Percentiles rank a stretch among this genome's conserved stretches.
Evolutionary conservation across 2,888 invertebrate genomes (phyloP).

Genomic region (Ditula angustiorana): DNA sequence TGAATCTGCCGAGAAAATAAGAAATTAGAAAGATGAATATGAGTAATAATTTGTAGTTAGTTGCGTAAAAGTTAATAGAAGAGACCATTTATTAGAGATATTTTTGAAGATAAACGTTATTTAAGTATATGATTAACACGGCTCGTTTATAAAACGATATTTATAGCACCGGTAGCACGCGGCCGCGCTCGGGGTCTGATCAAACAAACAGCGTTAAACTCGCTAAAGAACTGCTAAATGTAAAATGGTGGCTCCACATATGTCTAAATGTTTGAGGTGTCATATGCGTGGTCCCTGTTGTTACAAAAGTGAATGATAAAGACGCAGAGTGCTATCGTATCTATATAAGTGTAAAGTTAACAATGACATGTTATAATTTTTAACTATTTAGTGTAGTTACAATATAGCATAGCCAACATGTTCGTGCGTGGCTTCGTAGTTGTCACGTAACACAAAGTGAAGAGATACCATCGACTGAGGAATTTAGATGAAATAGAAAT

Average conservation of each 20-base stretch:
- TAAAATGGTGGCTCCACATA: constrained; percentile 31
- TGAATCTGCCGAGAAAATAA: background rate
- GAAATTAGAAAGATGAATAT: constrained; percentile 18
- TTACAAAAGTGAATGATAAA: background rate
- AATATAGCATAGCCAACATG: constrained; percentile 8
- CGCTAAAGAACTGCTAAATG: constrained; percentile 39
- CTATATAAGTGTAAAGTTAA: constrained; percentile 12
- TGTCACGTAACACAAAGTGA: constrained; percentile 8
- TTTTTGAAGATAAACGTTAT: constrained; percentile 55
- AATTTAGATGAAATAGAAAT: background rate
- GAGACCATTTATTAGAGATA: constrained; percentile 43
- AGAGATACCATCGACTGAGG: too few species aligned
- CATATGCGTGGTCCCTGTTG: constrained; percentile 15
- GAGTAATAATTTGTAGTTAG: constrained; percentile 19
- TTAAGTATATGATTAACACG: constrained; percentile 71
- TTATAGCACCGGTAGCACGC: constrained; percentile 53
- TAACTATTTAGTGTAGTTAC: too few species aligned
- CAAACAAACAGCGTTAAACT: constrained; percentile 43
- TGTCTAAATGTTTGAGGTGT: constrained; percentile 34
- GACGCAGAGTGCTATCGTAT: constrained; percentile 3
- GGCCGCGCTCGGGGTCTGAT: constrained; percentile 45
- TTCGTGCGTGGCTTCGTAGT: constrained; percentile 18
- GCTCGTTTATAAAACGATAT: constrained; percentile 64
- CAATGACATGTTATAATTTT: too few species aligned
- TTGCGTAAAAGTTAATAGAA: constrained; percentile 13